Evolutionary conservation across 2,113 vertebrate species (phyloP).

Genomic region (Lagopus leucura): DNA sequence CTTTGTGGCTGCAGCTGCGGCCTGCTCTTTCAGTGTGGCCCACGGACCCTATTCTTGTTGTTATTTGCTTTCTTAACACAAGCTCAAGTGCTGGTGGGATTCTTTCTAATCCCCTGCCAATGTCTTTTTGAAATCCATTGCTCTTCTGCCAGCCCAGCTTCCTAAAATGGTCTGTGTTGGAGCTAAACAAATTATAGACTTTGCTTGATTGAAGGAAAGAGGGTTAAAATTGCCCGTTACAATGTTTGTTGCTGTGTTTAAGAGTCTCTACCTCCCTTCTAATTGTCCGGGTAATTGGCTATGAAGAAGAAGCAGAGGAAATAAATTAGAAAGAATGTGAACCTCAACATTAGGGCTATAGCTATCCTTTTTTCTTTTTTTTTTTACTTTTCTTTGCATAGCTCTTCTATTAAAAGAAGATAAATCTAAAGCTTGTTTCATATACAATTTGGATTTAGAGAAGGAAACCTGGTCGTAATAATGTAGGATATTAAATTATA

Average conservation of each 20-base stretch:
- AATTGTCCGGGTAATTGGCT: not conserved
- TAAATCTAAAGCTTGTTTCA: not conserved
- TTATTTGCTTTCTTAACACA: not conserved
- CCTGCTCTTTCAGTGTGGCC: not conserved
- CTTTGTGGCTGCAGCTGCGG: not conserved
- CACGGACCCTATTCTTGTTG: not conserved
- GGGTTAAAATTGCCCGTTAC: not conserved
- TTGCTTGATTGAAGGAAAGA: not conserved
- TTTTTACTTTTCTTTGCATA: not conserved
- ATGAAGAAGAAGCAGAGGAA: not conserved
- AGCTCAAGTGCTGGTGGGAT: not conserved
- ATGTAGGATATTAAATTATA: not conserved
- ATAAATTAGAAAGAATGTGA: not conserved
- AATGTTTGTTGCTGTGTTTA: not conserved
- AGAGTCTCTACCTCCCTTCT: not conserved
- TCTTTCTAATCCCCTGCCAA: not conserved
- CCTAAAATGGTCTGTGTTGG: not conserved
- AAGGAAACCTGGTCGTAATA: not conserved
- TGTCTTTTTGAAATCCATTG: not conserved
- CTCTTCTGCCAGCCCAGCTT: fast-evolving
- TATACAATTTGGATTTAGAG: not conserved
- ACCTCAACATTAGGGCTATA: not conserved
- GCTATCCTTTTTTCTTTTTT: not conserved
- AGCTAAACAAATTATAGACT: not conserved
- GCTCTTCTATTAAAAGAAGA: not conserved